Conservation (phyloP, 2,113 vertebrate genomes). For the Crotalus helleri region DNA sequence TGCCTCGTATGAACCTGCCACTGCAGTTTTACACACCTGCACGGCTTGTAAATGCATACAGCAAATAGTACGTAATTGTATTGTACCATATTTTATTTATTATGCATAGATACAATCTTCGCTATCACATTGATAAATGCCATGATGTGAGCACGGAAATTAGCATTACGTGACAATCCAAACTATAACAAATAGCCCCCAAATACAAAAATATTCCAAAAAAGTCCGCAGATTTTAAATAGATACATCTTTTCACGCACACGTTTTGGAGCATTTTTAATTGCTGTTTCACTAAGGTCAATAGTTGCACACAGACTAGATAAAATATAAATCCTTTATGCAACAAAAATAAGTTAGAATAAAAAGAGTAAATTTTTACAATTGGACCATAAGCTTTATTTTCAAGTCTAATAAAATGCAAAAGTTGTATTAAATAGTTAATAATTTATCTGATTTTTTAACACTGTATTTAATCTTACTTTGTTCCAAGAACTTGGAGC, state of each 20-base stretch:
- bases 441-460: background rate
- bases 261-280: background rate
- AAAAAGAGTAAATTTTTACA: background rate
- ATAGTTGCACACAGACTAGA: background rate
- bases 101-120: background rate
- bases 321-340: background rate
- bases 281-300: background rate
- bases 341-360: background rate
- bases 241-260: background rate
- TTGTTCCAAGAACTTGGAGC: background rate
- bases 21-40: conserved; percentile 17
- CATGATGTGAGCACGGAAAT: background rate
- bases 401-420: background rate
- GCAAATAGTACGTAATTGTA: background rate
- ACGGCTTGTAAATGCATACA: conserved; percentile 18
- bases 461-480: background rate
- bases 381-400: background rate
- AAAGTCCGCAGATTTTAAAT: background rate
- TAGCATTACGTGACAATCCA: background rate
- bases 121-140: background rate
- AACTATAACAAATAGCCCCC: background rate
- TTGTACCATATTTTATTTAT: background rate
- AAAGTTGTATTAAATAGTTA: background rate
- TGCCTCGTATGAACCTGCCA: conserved; percentile 6
- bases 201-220: background rate